Conservation (phyloP, 2,797 vertebrate species). For the Distichodus sexfasciatus region DNA sequence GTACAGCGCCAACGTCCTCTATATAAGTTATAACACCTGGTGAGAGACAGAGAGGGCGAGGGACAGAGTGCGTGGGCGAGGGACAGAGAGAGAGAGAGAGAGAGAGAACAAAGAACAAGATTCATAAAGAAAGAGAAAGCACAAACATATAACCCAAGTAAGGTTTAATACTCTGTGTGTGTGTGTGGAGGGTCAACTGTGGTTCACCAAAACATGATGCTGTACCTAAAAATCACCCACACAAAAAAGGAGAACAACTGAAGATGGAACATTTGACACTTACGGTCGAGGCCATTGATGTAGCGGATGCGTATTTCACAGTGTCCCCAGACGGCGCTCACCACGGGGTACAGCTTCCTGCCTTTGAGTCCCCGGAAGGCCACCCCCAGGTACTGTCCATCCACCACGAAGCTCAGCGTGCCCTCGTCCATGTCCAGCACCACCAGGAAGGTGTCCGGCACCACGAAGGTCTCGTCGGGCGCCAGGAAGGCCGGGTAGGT, state of each 20-base stretch:
- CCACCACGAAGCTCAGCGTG: slow-evolving; percentile 93
- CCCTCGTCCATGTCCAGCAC: slow-evolving; percentile 99
- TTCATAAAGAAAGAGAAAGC: too few species aligned
- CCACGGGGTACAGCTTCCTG: slow-evolving; percentile 94
- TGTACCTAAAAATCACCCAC: not conserved
- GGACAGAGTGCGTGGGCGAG: too few species aligned
- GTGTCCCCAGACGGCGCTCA: slow-evolving; percentile 99
- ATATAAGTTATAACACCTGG: too few species aligned
- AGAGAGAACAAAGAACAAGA: too few species aligned
- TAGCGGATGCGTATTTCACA: slow-evolving; percentile 98
- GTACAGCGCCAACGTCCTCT: too few species aligned
- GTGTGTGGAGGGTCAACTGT: too few species aligned
- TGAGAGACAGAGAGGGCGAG: too few species aligned
- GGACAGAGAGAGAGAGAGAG: too few species aligned
- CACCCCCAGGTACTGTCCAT: slow-evolving; percentile 96
- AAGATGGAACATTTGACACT: slow-evolving; percentile 69
- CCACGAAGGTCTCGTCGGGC: slow-evolving; percentile 92
- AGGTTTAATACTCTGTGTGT: too few species aligned
- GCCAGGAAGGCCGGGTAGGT: slow-evolving; percentile 93
- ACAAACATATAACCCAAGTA: too few species aligned
- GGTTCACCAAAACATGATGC: too few species aligned
- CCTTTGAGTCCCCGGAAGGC: slow-evolving; percentile 96
- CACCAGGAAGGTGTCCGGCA: slow-evolving; percentile 95
- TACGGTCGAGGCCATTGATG: slow-evolving; percentile 98
- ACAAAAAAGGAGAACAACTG: not conserved